Evolutionary conservation across 2,113 vertebrate genomes (phyloP), one percentile per base, ranked within the genome.

Genomic region (Axis porcinus): DNA sequence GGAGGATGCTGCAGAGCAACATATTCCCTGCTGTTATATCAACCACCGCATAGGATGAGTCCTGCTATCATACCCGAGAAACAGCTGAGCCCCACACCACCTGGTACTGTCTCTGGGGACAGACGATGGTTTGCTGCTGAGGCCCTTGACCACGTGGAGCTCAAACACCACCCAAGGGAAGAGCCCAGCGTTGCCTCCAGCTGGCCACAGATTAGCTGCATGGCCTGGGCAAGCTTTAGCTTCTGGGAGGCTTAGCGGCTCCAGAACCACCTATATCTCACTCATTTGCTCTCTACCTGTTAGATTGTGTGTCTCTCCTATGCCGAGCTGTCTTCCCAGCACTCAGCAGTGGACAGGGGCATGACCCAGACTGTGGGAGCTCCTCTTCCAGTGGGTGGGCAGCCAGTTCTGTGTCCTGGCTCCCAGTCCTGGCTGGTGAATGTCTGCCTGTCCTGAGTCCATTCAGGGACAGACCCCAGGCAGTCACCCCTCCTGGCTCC

Each of bases 21-120:
- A 33, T 23, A 45, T 3, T 25, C 30, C 21, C 5, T 0, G 0
- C 11, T 7, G 45, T 13, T 1, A 7, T 16, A 12, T 23, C 7
- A 28, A 6, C 36, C 30, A n/a, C 43, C 17, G 0, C 21, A 86
- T 50, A 67, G 74, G n/a, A 9, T 2, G 30, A 45, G 7, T 54
- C 57, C 21, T 79, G 36, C 36, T 54, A 7, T 43, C 23, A 23
- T 28, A 28, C 28, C n/a, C 1, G 3, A 0, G n/a, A 87, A 82
- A 58, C 15, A 1, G 6, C 23, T 1, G 19, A 15, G 82, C 25
- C 45, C 58, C 40, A 19, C 17, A 70, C 19, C 54, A 74, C 74
- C 25, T 33, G 36, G 52, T 47, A 21, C 64, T 40, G 55, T 47
- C 76, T 54, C 54, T n/a, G 70, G 86, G 5, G 25, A 40, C 36